Evolutionary conservation across 2,888 invertebrate species (phyloP).

Genomic region (Drosophila sordidula): DNA sequence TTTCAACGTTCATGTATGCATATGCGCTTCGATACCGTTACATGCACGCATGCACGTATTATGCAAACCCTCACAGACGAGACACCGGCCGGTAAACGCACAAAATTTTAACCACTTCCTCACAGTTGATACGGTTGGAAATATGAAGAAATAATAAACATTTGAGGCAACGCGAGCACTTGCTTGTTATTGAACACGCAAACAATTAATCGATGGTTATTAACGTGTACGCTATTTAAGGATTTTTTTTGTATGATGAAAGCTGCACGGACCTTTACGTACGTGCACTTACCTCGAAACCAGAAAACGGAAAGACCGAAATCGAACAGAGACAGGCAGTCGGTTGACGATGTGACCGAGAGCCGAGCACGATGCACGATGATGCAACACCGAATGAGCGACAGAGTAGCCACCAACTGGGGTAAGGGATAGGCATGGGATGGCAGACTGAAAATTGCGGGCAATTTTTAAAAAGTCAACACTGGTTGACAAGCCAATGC

Average conservation of each 20-base stretch:
- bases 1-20: constrained; percentile 4
- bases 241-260: constrained; percentile 61
- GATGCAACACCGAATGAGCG: constrained; percentile 51
- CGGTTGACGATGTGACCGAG: constrained; percentile 45
- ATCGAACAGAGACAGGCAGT: constrained; percentile 54
- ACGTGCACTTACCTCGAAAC: constrained; percentile 85
- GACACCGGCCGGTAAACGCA: constrained; percentile 64
- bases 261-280: constrained; percentile 61
- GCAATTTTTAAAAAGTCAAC: constrained; percentile 34
- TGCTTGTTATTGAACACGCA: constrained; percentile 29
- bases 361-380: constrained; percentile 51
- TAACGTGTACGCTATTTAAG: constrained; percentile 60
- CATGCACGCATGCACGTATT: constrained; percentile 36
- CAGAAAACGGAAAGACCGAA: constrained; percentile 85
- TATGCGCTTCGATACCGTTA: constrained; percentile 38
- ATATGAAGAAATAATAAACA: constrained; percentile 25
- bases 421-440: constrained; percentile 32
- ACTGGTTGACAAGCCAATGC: constrained; percentile 23
- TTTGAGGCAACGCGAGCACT: constrained; percentile 3
- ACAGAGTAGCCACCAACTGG: constrained; percentile 55
- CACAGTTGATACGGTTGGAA: constrained; percentile 12
- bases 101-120: constrained; percentile 13
- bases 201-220: constrained; percentile 68
- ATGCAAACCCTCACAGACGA: constrained; percentile 59
- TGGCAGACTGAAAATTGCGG: constrained; percentile 38